These are phyloP conservation scores for Acleris laterana DNA, from an alignment of 2,888 invertebrate genomes.

Conservation along the genomic window DNA sequence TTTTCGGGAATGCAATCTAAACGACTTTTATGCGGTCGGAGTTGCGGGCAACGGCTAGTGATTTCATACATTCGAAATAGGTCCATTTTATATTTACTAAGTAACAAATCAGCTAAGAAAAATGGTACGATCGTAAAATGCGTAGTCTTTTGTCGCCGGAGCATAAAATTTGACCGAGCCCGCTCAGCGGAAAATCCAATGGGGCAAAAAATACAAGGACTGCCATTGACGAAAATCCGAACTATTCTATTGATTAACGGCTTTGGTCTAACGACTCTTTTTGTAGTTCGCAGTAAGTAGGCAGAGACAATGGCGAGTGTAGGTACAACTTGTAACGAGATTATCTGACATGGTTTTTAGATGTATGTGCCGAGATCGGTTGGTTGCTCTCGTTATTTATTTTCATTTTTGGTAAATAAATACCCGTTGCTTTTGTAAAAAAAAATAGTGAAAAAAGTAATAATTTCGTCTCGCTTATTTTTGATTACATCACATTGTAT, in stretches of 20 bases:
- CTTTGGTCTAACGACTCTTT: slow-evolving; percentile 22
- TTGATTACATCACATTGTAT: too few species aligned
- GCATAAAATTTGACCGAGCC: slow-evolving; percentile 36
- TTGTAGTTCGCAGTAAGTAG: slow-evolving; percentile 3
- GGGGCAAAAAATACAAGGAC: slow-evolving; percentile 50
- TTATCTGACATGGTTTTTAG: slow-evolving; percentile 15
- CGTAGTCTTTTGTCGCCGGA: not conserved
- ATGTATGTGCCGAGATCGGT: too few species aligned
- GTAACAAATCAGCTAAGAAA: not conserved
- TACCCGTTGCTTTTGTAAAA: too few species aligned
- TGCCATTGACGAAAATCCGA: slow-evolving; percentile 44
- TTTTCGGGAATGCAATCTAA: too few species aligned
- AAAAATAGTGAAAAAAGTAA: too few species aligned
- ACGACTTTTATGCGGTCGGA: too few species aligned
- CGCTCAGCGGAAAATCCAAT: slow-evolving; percentile 58
- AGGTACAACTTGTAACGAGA: slow-evolving; percentile 1
- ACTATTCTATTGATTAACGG: slow-evolving; percentile 26
- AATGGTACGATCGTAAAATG: slow-evolving; percentile 3
- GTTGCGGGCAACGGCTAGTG: too few species aligned
- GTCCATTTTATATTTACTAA: not conserved
- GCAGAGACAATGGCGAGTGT: not conserved
- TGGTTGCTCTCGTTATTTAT: too few species aligned
- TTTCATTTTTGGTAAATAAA: too few species aligned
- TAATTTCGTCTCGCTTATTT: too few species aligned
- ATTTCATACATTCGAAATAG: too few species aligned